Base-by-base conservation (phyloP, 1,140 invertebrate genomes). In the Drosophila micromelanica region DNA sequence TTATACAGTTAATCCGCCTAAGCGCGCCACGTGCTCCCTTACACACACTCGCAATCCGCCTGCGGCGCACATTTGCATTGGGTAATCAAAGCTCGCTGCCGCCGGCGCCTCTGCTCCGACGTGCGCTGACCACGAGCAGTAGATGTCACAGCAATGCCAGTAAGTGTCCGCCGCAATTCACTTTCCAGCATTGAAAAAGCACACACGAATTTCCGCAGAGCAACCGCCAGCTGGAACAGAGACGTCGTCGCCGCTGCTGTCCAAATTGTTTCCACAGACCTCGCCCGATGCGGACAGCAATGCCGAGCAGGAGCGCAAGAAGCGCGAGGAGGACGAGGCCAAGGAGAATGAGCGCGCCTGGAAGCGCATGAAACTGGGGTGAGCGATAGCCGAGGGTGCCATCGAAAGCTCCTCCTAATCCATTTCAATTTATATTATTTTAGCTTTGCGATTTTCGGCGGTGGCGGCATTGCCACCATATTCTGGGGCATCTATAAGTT, bases 401-500 rank as follows among this genome's bases (percentile, higher is more conserved):
- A 27, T 5, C 27, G 1, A 27, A 27, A 5, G 27, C 27, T 27
- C 27, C 5, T 27, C 5, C 3, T 23, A 27, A 5, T 0, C 27
- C 0, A 54, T 23, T 23, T 37, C 0, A 35, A 6, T 37, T 37
- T 37, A 4, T 37, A 7, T 51, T 38, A 8, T 20, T 15, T 13
- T 59, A 94, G 94, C 20, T 94, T 94, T 80, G 92, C 92, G 57
- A 92, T 94, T 17, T 94, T 94, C 75, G 93, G 93, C 43, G 92
- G 93, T 1, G 93, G 93, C 1, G 71, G 93, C 17, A 76, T 92
- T 0, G 87, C 92, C 3, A 89, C 92, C 62, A 92, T 93, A 5
- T 92, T 94, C 8, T 92, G 95, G 78, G 90, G 94, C 40, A 90
- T 96, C 57, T 94, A 94, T 78, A 94, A 95, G 92, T 93, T 96